Conservation (phyloP, 2,797 vertebrate genomes). For the Cirrhinus mrigala region DNA sequence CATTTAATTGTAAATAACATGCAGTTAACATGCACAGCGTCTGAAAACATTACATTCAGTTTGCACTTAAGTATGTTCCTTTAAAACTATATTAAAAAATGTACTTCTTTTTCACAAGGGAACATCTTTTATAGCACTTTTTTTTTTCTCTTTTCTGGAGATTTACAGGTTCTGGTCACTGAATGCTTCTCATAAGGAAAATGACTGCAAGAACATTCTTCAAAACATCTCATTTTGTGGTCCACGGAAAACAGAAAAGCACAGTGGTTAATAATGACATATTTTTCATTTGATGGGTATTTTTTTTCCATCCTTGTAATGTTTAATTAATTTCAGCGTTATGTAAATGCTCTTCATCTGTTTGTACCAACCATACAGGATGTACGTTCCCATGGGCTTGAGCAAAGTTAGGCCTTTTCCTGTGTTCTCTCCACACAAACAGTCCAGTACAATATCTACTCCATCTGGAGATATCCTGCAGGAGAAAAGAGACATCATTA, state of each 20-base stretch:
- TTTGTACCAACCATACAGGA: constrained; percentile 90
- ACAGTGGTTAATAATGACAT: background rate
- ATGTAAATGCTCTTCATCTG: background rate
- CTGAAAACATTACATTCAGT: too few species aligned
- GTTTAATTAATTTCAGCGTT: background rate
- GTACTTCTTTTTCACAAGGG: background rate
- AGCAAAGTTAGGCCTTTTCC: constrained; percentile 94
- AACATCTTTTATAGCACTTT: background rate
- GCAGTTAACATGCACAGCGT: too few species aligned
- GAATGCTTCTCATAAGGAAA: background rate
- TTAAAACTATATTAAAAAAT: background rate
- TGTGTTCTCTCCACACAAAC: constrained; percentile 96
- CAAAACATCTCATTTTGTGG: background rate
- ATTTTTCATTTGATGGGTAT: background rate
- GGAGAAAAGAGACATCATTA: constrained; percentile 47
- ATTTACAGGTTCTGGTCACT: background rate
- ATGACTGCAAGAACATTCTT: background rate
- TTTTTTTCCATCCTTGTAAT: background rate
- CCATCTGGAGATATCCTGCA: constrained; percentile 94
- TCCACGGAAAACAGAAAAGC: background rate
- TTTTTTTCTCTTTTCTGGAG: background rate
- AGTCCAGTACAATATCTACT: constrained; percentile 96
- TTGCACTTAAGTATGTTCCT: too few species aligned
- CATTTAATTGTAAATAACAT: too few species aligned
- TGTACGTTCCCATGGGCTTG: constrained; percentile 95